These are phyloP conservation scores for Gopherus flavomarginatus DNA, from an alignment of 2,113 vertebrate species.

Conservation along the genomic window DNA sequence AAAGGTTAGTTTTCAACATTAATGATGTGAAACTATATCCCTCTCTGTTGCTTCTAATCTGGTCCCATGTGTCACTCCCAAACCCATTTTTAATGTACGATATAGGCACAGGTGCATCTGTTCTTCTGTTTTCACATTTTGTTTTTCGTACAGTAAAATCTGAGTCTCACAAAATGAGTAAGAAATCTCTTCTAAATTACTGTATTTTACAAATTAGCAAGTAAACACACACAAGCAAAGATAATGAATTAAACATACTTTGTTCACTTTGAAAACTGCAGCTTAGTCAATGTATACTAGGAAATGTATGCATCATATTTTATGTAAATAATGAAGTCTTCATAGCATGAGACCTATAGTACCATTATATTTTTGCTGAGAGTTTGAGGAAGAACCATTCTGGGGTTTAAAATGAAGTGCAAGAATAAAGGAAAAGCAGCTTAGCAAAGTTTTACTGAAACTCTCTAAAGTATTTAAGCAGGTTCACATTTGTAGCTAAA, in stretches of 20 bases:
- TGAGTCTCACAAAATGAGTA: not conserved
- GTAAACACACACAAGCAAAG: not conserved
- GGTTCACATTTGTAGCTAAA: not conserved
- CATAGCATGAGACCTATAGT: not conserved
- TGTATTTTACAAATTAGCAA: not conserved
- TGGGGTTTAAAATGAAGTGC: not conserved
- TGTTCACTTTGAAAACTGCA: not conserved
- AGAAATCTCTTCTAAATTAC: not conserved
- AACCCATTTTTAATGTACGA: not conserved
- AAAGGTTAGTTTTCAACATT: not conserved
- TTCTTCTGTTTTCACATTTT: not conserved
- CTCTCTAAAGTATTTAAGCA: not conserved
- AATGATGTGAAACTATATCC: not conserved
- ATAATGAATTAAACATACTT: not conserved
- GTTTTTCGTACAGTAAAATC: not conserved
- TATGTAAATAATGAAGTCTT: not conserved
- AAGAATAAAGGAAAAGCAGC: not conserved
- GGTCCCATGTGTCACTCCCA: not conserved
- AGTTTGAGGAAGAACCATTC: not conserved
- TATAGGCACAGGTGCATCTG: not conserved
- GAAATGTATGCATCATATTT: not conserved
- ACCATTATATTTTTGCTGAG: not conserved
- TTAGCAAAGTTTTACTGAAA: not conserved
- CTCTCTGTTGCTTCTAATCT: not conserved
- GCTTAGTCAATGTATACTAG: not conserved